A percentile compares a stretch with the other conserved stretches of the same genome.
phyloP scores from a whole-genome alignment of 1,140 invertebrate genomes.

The Plutomurus gul region DNA sequence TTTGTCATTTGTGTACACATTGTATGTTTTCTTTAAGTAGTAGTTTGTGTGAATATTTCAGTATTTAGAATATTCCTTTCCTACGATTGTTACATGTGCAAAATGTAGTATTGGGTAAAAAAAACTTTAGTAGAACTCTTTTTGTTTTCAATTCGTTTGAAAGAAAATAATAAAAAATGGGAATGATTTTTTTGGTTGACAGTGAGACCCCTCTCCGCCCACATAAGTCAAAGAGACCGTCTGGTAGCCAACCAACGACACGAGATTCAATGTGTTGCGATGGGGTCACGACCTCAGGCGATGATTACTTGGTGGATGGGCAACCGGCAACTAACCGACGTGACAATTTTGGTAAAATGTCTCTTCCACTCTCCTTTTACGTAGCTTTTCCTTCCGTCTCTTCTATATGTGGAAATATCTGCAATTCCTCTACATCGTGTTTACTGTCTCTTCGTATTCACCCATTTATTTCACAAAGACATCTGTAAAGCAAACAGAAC shows the following conservation, averaged over 20 bases:
- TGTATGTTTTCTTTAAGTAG: too few species aligned
- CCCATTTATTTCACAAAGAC: neutral
- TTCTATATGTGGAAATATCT: neutral
- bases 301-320: slow-evolving; percentile 55
- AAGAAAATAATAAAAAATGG: neutral
- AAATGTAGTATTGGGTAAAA: neutral
- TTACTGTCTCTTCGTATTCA: neutral
- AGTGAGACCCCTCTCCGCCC: slow-evolving; percentile 52
- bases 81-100: too few species aligned
- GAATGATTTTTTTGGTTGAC: slow-evolving; percentile 7
- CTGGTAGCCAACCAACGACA: slow-evolving; percentile 53
- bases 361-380: neutral
- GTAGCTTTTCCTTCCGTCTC: neutral
- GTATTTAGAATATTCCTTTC: too few species aligned
- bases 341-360: slow-evolving; percentile 53
- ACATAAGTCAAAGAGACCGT: slow-evolving; percentile 46
- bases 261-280: slow-evolving; percentile 53
- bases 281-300: slow-evolving; percentile 50
- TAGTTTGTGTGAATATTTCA: too few species aligned
- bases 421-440: neutral
- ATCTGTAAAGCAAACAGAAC: slow-evolving; percentile 10
- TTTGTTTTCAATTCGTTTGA: too few species aligned
- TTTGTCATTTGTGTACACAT: too few species aligned
- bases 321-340: slow-evolving; percentile 53
- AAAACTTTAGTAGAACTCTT: too few species aligned